A percentile compares a stretch with the other conserved stretches of the same genome.
phyloP scores from a whole-genome alignment of 2,888 invertebrate genomes.

The Ormyrus labotus region DNA sequence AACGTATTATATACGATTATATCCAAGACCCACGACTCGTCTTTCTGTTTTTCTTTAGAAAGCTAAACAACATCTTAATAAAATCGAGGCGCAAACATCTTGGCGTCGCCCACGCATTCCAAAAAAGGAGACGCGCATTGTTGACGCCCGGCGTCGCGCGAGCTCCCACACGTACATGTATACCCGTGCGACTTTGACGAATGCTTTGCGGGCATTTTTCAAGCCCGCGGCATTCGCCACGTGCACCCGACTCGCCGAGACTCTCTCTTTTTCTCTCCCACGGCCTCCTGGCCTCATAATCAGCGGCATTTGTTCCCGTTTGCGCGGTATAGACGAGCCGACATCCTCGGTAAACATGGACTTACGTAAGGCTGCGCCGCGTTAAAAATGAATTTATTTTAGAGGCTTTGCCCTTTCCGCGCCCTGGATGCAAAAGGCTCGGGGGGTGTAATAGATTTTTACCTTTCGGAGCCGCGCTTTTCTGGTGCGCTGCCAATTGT shows the following conservation, averaged over 20 bases:
- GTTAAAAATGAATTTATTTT: conserved; percentile 42
- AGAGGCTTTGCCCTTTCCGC: neutral
- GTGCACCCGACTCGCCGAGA: neutral
- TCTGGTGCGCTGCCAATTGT: conserved; percentile 37
- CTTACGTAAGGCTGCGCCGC: neutral
- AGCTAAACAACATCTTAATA: no score
- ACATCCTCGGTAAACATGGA: neutral
- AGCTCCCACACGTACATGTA: neutral
- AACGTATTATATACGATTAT: no score
- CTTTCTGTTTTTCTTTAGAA: no score
- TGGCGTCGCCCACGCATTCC: no score
- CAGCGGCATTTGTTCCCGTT: conserved; percentile 28
- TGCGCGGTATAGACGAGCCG: neutral
- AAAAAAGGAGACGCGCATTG: neutral
- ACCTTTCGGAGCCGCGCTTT: neutral
- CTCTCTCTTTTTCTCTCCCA: no score
- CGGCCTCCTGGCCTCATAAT: conserved; percentile 15
- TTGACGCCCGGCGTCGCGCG: neutral
- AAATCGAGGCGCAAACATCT: no score
- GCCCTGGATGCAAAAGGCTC: conserved; percentile 5
- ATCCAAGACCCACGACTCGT: no score
- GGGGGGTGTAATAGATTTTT: conserved; percentile 13
- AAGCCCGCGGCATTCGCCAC: neutral
- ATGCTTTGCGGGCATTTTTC: conserved; percentile 17
- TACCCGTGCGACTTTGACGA: conserved; percentile 31